phyloP scores from a whole-genome alignment of 2,797 vertebrate species.

The Falco cherrug region DNA sequence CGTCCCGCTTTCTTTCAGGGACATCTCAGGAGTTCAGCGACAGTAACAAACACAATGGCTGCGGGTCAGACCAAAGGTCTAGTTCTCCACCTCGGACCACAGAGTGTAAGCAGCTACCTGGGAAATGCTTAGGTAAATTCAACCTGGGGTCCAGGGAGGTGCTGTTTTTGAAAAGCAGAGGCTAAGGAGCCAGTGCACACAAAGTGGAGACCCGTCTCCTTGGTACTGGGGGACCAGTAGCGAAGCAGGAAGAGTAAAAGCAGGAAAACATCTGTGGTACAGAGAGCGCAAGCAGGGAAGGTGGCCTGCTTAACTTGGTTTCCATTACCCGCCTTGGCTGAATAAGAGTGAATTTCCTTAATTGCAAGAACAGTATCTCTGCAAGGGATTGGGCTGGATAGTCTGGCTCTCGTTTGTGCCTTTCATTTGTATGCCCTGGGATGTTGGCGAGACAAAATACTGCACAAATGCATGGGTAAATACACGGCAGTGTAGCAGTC shows the following conservation, averaged over 20 bases:
- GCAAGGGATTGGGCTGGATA: neutral
- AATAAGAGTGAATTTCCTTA: neutral
- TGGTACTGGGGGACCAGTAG: neutral
- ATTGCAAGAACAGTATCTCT: neutral
- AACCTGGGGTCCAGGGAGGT: neutral
- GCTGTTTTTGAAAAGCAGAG: neutral
- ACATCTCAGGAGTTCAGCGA: neutral
- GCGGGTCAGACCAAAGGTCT: neutral
- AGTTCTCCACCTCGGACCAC: rapidly evolving
- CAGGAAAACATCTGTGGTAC: neutral
- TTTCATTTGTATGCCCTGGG: neutral
- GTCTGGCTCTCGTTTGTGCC: neutral
- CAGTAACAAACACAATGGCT: neutral
- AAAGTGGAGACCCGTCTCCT: rapidly evolving
- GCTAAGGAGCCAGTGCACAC: neutral
- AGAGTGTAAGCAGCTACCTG: neutral
- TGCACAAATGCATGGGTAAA: neutral
- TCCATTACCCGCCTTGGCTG: neutral
- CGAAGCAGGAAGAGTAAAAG: neutral
- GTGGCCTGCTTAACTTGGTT: neutral
- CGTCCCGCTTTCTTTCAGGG: neutral
- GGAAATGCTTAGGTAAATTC: neutral
- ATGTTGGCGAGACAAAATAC: neutral
- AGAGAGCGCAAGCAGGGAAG: neutral
- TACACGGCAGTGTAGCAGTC: neutral